These are phyloP conservation scores for Ostrea denselamellosa DNA, from an alignment of 1,140 invertebrate species.

Conservation along the genomic window DNA sequence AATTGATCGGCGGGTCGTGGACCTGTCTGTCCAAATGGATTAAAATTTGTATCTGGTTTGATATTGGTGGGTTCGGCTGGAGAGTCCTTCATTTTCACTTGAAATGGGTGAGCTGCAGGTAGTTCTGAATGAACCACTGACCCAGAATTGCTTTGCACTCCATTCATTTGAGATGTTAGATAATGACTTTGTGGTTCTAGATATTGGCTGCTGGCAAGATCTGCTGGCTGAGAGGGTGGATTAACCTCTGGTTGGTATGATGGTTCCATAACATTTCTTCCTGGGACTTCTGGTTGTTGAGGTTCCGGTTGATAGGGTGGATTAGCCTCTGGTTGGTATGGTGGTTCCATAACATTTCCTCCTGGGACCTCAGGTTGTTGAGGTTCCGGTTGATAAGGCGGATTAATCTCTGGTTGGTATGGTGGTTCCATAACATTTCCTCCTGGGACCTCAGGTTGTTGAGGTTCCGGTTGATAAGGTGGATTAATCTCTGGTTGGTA, in stretches of 20 bases:
- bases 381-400: neutral
- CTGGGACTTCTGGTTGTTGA: neutral
- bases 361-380: neutral
- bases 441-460: neutral
- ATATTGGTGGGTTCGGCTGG: neutral
- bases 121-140: conserved; percentile 11
- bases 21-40: neutral
- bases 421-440: neutral
- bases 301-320: neutral
- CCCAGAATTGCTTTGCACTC: neutral
- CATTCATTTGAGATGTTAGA: neutral
- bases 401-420: neutral
- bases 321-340: neutral
- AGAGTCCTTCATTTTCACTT: neutral
- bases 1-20: neutral
- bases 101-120: neutral
- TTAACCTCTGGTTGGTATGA: too few species aligned
- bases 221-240: neutral
- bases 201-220: neutral
- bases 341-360: neutral
- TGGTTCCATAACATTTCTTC: neutral
- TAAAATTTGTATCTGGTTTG: neutral
- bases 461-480: neutral
- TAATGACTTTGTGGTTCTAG: neutral
- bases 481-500: neutral